Percentiles rank a stretch among this genome's conserved stretches.
Evolutionary conservation across 2,113 vertebrate species (phyloP).

Genomic region (Nothobranchius furzeri): DNA sequence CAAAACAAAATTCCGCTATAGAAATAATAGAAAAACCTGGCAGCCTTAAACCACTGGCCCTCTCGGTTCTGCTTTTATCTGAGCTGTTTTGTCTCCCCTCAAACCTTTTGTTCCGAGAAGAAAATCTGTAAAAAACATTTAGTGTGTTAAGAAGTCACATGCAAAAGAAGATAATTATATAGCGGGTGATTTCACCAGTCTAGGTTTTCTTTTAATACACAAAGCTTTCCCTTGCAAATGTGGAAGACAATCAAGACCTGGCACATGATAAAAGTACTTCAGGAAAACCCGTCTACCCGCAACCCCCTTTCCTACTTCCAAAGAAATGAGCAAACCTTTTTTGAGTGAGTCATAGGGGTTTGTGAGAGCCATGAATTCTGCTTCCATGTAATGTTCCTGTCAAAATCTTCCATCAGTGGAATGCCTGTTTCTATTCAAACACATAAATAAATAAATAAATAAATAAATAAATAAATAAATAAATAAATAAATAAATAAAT

Average conservation of each 20-base stretch:
- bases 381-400: constrained; percentile 49
- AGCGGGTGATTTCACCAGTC: constrained; percentile 60
- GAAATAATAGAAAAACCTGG: constrained; percentile 4
- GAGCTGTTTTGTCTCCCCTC: background rate
- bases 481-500: too few relatives aligned
- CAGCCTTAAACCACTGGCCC: background rate
- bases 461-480: too few relatives aligned
- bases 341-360: constrained; percentile 23
- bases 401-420: too few relatives aligned
- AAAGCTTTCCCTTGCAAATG: constrained; percentile 51
- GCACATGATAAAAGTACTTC: constrained; percentile 49
- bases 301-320: background rate
- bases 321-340: constrained; percentile 8
- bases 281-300: constrained; percentile 56
- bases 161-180: constrained; percentile 52
- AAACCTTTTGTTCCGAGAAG: constrained; percentile 48
- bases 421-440: too few relatives aligned
- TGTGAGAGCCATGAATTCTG: constrained; percentile 50
- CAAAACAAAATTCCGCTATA: constrained; percentile 35
- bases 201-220: constrained; percentile 46
- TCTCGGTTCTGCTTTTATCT: constrained; percentile 29
- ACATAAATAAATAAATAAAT: too few relatives aligned
- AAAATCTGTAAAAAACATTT: constrained; percentile 53
- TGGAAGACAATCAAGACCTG: constrained; percentile 26
- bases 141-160: constrained; percentile 48